Conservation (phyloP, 2,888 invertebrate species). For the Tolmerus cingulatus region DNA sequence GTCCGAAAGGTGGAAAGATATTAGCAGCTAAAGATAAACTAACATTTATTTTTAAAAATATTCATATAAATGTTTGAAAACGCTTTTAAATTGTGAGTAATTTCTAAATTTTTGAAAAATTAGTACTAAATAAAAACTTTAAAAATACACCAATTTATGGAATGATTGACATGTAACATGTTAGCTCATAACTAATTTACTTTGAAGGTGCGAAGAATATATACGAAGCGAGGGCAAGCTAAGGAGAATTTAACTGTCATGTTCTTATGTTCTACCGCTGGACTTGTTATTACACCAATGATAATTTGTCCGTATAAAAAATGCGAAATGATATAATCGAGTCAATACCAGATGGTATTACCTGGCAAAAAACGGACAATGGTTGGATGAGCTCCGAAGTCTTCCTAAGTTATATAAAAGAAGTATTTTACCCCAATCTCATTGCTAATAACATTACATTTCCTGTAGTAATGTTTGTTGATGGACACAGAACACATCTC, state of each 20-base stretch:
- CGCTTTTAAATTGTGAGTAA: too few species aligned
- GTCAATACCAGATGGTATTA: conserved; percentile 25
- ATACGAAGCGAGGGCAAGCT: too few species aligned
- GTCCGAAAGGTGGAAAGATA: too few species aligned
- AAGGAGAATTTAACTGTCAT: background rate
- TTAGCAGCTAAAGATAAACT: too few species aligned
- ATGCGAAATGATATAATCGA: conserved; percentile 1
- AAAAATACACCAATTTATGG: too few species aligned
- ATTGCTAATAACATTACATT: background rate
- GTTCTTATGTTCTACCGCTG: background rate
- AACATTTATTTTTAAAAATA: too few species aligned
- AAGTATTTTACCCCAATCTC: conserved; percentile 29
- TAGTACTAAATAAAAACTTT: too few species aligned
- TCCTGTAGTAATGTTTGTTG: conserved; percentile 39
- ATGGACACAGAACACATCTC: conserved; percentile 10
- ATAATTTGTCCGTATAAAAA: background rate
- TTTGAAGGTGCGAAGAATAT: too few species aligned
- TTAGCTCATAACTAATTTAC: too few species aligned
- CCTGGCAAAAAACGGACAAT: background rate
- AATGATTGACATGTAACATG: too few species aligned
- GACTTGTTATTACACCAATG: background rate
- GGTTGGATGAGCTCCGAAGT: conserved; percentile 37
- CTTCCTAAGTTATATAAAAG: conserved; percentile 40
- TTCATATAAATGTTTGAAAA: too few species aligned
- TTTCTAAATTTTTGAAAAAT: too few species aligned